A percentile compares a stretch with the other conserved stretches of the same genome.
phyloP scores from a whole-genome alignment of 2,888 invertebrate species.

The Drosophila yooni region DNA sequence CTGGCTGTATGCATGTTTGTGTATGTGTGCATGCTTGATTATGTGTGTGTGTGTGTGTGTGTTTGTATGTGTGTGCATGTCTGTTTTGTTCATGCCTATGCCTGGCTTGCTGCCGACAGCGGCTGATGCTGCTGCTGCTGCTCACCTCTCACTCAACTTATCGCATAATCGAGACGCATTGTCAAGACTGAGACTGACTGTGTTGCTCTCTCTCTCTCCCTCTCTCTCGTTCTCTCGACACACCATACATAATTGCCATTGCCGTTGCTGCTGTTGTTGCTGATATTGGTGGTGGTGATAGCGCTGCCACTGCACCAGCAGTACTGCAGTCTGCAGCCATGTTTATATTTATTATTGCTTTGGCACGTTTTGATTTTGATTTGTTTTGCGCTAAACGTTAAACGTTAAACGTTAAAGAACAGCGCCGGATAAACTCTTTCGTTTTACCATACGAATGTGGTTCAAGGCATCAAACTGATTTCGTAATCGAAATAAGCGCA shows the following conservation, averaged over 20 bases:
- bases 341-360: slow-evolving; percentile 41
- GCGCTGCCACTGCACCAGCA: slow-evolving; percentile 19
- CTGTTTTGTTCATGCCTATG: slow-evolving; percentile 26
- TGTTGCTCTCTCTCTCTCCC: not conserved
- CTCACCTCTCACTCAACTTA: slow-evolving; percentile 69
- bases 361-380: slow-evolving; percentile 56
- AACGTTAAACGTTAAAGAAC: slow-evolving; percentile 45
- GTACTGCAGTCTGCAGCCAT: slow-evolving; percentile 41
- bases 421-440: slow-evolving; percentile 9
- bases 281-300: slow-evolving; percentile 10
- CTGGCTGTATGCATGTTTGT: slow-evolving; percentile 7
- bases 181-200: slow-evolving; percentile 61
- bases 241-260: slow-evolving; percentile 39
- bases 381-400: slow-evolving; percentile 36
- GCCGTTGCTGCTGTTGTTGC: slow-evolving; percentile 25
- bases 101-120: slow-evolving; percentile 14
- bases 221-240: not conserved
- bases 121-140: slow-evolving; percentile 27
- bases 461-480: slow-evolving; percentile 37
- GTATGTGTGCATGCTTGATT: slow-evolving; percentile 8
- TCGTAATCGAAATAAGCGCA: slow-evolving; percentile 38
- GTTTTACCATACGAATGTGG: slow-evolving; percentile 27
- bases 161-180: slow-evolving; percentile 78
- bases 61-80: slow-evolving; percentile 8
- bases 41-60: not conserved